These are phyloP conservation scores for Tapirus indicus DNA, from an alignment of 2,797 vertebrate genomes.

Conservation along the genomic window DNA sequence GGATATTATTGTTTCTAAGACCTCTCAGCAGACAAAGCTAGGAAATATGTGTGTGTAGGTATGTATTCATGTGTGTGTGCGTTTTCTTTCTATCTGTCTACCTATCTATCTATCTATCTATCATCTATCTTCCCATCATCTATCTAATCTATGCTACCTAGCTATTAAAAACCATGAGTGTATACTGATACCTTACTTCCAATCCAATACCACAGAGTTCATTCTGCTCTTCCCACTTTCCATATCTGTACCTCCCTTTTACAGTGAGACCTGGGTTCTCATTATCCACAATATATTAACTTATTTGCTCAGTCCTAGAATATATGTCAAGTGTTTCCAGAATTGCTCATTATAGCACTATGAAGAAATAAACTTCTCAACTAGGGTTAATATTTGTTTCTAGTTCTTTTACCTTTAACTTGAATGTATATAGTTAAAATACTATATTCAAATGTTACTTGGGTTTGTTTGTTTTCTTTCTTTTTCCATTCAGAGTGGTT, in stretches of 20 bases:
- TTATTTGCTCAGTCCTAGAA: background rate
- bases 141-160: background rate
- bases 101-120: background rate
- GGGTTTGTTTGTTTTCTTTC: background rate
- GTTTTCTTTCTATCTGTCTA: background rate
- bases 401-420: slow-evolving; percentile 18
- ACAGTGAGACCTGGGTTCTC: background rate
- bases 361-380: background rate
- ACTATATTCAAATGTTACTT: background rate
- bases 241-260: background rate
- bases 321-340: background rate
- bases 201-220: background rate
- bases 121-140: background rate
- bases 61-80: background rate
- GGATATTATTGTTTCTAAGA: background rate
- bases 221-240: background rate
- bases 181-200: background rate
- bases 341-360: background rate
- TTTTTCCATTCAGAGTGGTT: background rate
- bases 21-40: background rate
- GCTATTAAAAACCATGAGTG: background rate
- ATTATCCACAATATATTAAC: slow-evolving; percentile 15
- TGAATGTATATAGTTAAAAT: background rate
- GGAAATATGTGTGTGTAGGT: background rate
- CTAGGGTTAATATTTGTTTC: background rate